phyloP scores from a whole-genome alignment of 1,140 invertebrate genomes.

The Sipha flava region DNA sequence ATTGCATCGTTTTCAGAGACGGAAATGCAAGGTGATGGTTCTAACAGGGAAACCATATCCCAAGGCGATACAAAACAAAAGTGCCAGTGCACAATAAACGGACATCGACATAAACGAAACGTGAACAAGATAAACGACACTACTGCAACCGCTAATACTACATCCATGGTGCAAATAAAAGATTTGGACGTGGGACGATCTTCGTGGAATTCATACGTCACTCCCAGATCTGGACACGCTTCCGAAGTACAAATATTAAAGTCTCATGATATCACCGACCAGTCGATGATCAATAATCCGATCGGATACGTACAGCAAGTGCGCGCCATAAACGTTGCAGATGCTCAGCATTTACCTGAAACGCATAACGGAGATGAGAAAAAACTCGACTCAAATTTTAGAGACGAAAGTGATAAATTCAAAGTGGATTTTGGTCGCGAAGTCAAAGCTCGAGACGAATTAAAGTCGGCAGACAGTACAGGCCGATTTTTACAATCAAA shows the following conservation, averaged over 20 bases:
- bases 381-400: background rate
- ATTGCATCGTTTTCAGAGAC: conserved; percentile 6
- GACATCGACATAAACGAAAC: background rate
- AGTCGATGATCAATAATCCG: background rate
- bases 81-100: background rate
- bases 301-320: background rate
- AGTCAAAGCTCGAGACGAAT: background rate
- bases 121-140: background rate
- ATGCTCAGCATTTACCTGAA: too few species aligned
- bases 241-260: background rate
- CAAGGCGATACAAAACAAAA: background rate
- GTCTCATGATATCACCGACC: background rate
- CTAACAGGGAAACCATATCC: background rate
- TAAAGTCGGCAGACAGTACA: background rate
- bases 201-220: background rate
- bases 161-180: background rate
- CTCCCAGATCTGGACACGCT: background rate
- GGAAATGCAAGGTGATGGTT: background rate
- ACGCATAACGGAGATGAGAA: too few species aligned
- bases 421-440: background rate
- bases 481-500: background rate
- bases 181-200: background rate
- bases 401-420: background rate
- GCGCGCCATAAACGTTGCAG: background rate
- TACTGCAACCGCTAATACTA: background rate